These are phyloP conservation scores for Odiellus spinosus DNA, from an alignment of 2,888 invertebrate species.

Conservation along the genomic window DNA sequence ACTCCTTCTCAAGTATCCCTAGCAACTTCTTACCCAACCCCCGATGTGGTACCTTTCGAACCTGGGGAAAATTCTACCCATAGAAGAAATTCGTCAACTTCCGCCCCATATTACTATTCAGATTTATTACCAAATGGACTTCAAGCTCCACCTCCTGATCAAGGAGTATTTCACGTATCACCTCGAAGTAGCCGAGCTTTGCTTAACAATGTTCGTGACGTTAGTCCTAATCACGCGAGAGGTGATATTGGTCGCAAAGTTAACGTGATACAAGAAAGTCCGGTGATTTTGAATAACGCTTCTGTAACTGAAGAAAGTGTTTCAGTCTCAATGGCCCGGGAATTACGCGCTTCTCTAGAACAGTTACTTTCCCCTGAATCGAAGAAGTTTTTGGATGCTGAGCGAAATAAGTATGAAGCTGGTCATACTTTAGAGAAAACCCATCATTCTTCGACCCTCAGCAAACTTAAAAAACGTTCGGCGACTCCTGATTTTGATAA, in stretches of 20 bases:
- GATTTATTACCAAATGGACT: constrained; percentile 39
- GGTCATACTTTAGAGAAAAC: constrained; percentile 18
- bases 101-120: constrained; percentile 66
- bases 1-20: background rate
- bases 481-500: constrained; percentile 14
- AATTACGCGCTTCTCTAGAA: constrained; percentile 10
- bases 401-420: constrained; percentile 17
- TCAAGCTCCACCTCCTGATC: constrained; percentile 6
- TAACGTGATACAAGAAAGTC: constrained; percentile 16
- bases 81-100: constrained; percentile 9
- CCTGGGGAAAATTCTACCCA: constrained; percentile 4
- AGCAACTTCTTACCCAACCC: constrained; percentile 4
- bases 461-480: constrained; percentile 13
- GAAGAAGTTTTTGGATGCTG: constrained; percentile 14
- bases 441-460: constrained; percentile 6
- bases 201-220: constrained; percentile 16
- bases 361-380: constrained; percentile 13
- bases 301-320: constrained; percentile 1
- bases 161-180: constrained; percentile 12
- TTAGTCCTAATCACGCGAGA: constrained; percentile 13
- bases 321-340: constrained; percentile 4
- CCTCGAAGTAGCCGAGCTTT: constrained; percentile 9
- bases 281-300: constrained; percentile 3
- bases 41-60: constrained; percentile 14
- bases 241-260: constrained; percentile 21